These are phyloP conservation scores for Silurus glanis DNA, from an alignment of 2,113 vertebrate species.

Conservation along the genomic window DNA sequence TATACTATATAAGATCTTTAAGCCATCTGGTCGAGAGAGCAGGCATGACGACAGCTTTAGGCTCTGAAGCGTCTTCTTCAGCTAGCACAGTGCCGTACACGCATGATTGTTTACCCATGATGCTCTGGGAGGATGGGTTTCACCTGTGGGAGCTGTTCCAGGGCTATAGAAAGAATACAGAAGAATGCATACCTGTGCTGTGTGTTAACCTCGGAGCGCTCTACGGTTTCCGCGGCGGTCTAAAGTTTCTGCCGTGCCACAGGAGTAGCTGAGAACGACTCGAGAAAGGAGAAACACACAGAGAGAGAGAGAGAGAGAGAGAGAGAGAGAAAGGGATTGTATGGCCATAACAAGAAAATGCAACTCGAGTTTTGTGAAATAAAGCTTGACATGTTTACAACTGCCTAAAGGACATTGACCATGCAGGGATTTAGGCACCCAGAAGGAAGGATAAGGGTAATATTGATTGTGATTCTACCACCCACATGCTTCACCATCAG, in stretches of 20 bases:
- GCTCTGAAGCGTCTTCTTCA: neutral
- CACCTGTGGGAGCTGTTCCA: constrained; percentile 30
- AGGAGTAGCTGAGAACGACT: constrained; percentile 50
- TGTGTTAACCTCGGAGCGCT: neutral
- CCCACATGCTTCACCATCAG: neutral
- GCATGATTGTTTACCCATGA: constrained; percentile 15
- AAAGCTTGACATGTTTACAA: neutral
- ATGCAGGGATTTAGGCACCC: neutral
- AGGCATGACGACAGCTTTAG: neutral
- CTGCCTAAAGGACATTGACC: neutral
- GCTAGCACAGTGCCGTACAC: neutral
- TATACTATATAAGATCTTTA: too few species aligned
- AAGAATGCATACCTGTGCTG: constrained; percentile 28
- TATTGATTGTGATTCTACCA: neutral
- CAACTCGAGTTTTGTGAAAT: too few species aligned
- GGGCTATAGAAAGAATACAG: constrained; percentile 11
- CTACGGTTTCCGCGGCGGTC: constrained; percentile 13
- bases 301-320: constrained; percentile 49
- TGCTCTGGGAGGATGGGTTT: constrained; percentile 32
- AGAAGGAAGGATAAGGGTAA: neutral
- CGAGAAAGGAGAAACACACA: constrained; percentile 49
- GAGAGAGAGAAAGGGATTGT: neutral
- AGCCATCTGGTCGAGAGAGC: neutral
- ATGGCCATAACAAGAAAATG: too few species aligned
- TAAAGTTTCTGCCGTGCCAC: constrained; percentile 30